Evolutionary conservation across 2,113 vertebrate species (phyloP), one percentile per base, ranked within the genome.

Genomic region (Deroptyus accipitrinus): DNA sequence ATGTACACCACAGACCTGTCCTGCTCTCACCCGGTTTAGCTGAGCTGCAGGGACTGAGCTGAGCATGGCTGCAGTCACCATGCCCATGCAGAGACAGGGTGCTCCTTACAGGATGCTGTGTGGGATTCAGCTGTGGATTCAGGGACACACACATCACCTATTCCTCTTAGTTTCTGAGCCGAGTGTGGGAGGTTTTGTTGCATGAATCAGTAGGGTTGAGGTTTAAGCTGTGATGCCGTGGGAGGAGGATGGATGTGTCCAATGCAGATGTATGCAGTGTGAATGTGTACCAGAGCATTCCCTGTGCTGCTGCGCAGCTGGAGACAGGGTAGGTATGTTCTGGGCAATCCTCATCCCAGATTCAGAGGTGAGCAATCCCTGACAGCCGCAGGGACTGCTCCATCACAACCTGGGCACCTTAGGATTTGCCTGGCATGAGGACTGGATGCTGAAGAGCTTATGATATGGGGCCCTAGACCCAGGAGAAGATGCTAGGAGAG

Each of bases 31-130:
- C 24, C 54, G 17, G 17, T 31, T 86, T 39, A 57, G 73, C 70
- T 68, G 83, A 61, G 57, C 92, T 82, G 49, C 52, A 44, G 73
- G 75, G 33, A 7, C 66, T 35, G 91, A 72, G 44, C 66, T 54
- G 77, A 62, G 88, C 41, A 20, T 52, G 69, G 37, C 64, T 59
- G 33, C 57, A 79, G 57, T 44, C 48, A 9, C 61, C 23, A 0
- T n/a, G 31, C 28, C 55, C 1, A 0, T 12, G 3, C 19, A 61
- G 79, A n/a, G 42, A 12, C 37, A 25, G 11, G 0, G 3, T 54
- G 39, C 57, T 54, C 46, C 13, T 17, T n/a, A 48, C 81, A 79
- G 82, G 78, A 17, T 37, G 66, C 84, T 52, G 5, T 4, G 0
- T 7, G 51, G n/a, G 11, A 2, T n/a, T 67, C 7, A 6, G 77